phyloP scores from a whole-genome alignment of 2,113 vertebrate genomes.

The Hyperopisus bebe region DNA sequence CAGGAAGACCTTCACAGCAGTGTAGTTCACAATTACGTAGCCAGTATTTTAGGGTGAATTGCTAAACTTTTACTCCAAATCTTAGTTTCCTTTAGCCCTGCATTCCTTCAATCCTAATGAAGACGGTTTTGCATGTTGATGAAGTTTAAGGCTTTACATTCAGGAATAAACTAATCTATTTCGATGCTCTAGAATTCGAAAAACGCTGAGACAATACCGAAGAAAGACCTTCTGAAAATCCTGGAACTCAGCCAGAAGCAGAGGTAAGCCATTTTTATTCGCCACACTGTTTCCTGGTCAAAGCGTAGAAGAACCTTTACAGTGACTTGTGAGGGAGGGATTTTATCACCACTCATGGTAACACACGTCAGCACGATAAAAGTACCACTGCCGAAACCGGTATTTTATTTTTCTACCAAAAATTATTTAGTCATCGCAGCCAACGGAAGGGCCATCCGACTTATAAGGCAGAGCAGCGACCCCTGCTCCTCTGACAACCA shows the following conservation, averaged over 20 bases:
- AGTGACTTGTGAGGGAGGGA: background rate
- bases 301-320: background rate
- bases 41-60: background rate
- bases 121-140: background rate
- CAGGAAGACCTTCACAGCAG: background rate
- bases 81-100: background rate
- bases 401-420: background rate
- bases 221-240: constrained; percentile 65
- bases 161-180: background rate
- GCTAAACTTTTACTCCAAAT: background rate
- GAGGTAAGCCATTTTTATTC: constrained; percentile 54
- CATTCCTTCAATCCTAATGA: background rate
- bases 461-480: background rate
- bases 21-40: background rate
- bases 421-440: background rate
- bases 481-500: background rate
- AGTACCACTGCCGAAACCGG: background rate
- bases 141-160: background rate
- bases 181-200: constrained; percentile 56
- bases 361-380: background rate
- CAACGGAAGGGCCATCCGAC: background rate
- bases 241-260: constrained; percentile 68
- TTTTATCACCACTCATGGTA: background rate
- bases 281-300: background rate
- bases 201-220: constrained; percentile 61